A percentile compares a stretch with the other conserved stretches of the same genome.
phyloP scores from a whole-genome alignment of 2,888 invertebrate genomes.

The Sminthurinus aureus region DNA sequence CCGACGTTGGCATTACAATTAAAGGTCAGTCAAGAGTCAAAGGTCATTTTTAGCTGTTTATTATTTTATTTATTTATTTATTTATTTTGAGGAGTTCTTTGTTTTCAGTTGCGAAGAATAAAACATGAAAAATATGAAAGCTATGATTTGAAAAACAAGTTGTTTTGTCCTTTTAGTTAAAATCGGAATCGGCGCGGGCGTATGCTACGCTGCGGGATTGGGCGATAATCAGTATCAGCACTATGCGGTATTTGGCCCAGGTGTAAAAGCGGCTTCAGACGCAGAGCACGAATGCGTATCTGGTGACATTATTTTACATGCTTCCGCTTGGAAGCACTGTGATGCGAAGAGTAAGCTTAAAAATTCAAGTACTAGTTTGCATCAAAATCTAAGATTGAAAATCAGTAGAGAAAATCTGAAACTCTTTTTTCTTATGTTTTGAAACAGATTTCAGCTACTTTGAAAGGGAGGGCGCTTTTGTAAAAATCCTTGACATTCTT shows the following conservation, averaged over 20 bases:
- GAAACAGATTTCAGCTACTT: too few relatives aligned
- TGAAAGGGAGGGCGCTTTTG: conserved; percentile 23
- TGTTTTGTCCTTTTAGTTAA: conserved; percentile 48
- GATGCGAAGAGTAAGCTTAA: neutral
- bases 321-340: conserved; percentile 42
- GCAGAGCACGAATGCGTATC: conserved; percentile 56
- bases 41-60: too few relatives aligned
- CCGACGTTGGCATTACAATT: too few relatives aligned
- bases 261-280: conserved; percentile 34
- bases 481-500: conserved; percentile 47
- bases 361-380: conserved; percentile 30
- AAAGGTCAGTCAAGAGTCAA: too few relatives aligned
- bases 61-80: too few relatives aligned
- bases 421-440: too few relatives aligned
- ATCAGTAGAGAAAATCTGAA: too few relatives aligned
- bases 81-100: too few relatives aligned
- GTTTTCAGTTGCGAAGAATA: neutral
- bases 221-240: conserved; percentile 54
- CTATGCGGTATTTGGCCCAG: conserved; percentile 55
- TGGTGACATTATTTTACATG: conserved; percentile 50
- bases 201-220: conserved; percentile 45
- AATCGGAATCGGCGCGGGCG: conserved; percentile 57
- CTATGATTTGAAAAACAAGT: too few relatives aligned
- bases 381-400: conserved; percentile 32
- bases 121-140: too few relatives aligned